A percentile compares a stretch with the other conserved stretches of the same genome.
phyloP scores from a whole-genome alignment of 1,140 invertebrate genomes.

The Atta colombica region DNA sequence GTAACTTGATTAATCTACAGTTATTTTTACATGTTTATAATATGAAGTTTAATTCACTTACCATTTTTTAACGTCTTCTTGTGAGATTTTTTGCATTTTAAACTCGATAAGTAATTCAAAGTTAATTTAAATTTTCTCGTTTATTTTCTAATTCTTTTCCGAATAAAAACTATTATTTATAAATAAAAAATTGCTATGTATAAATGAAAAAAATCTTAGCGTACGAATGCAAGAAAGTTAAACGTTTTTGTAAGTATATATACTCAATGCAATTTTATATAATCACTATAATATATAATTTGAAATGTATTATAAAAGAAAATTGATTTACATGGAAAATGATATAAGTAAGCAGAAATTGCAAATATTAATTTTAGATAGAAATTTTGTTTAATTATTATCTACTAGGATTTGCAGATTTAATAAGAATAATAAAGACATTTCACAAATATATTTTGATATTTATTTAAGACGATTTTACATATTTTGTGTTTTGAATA shows the following conservation, averaged over 20 bases:
- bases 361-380: neutral
- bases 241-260: neutral
- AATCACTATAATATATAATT: neutral
- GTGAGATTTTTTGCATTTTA: neutral
- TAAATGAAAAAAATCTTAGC: neutral
- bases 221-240: neutral
- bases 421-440: neutral
- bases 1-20: neutral
- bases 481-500: neutral
- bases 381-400: neutral
- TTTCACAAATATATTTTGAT: neutral
- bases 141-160: neutral
- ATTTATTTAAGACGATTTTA: neutral
- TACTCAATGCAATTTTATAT: neutral
- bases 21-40: neutral
- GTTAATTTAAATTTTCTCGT: neutral
- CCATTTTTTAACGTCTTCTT: neutral
- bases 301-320: neutral
- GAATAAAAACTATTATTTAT: neutral
- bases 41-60: neutral
- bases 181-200: neutral
- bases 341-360: neutral
- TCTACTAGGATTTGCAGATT: neutral
- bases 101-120: conserved; percentile 24
- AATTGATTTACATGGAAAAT: neutral